These are phyloP conservation scores for Hartigia nigra DNA, from an alignment of 2,888 invertebrate genomes.

Conservation along the genomic window DNA sequence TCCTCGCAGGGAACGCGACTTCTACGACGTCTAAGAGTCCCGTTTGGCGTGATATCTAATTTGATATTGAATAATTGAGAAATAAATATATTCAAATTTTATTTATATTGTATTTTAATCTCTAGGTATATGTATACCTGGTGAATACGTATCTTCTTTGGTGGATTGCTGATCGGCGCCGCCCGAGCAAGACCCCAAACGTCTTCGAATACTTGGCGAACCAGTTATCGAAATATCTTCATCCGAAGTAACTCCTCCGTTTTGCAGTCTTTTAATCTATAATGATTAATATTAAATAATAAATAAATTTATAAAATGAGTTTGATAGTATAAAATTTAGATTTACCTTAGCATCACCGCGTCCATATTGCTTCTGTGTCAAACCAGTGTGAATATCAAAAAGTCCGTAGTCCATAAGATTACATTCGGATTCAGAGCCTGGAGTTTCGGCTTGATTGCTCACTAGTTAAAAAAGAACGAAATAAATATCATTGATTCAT, in stretches of 20 bases:
- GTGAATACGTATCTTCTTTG: slow-evolving; percentile 70
- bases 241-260: slow-evolving; percentile 71
- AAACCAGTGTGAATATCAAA: slow-evolving; percentile 79
- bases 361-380: slow-evolving; percentile 66
- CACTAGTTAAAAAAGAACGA: slow-evolving; percentile 62
- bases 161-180: slow-evolving; percentile 61
- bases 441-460: slow-evolving; percentile 78
- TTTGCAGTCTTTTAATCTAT: slow-evolving; percentile 65
- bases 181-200: slow-evolving; percentile 73
- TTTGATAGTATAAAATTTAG: neutral
- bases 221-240: slow-evolving; percentile 73
- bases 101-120: neutral
- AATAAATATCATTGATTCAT: neutral
- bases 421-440: slow-evolving; percentile 79
- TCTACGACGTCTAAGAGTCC: slow-evolving; percentile 83
- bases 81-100: slow-evolving; percentile 6
- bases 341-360: slow-evolving; percentile 62
- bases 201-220: slow-evolving; percentile 76
- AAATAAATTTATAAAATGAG: neutral
- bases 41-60: slow-evolving; percentile 87
- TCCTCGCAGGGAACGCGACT: slow-evolving; percentile 85
- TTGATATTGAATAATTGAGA: slow-evolving; percentile 14
- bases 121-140: slow-evolving; percentile 61
- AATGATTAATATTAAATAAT: slow-evolving; percentile 7
- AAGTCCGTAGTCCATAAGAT: slow-evolving; percentile 81